Base-by-base conservation (phyloP, 1,140 invertebrate genomes). In the Drosophila lini region DNA sequence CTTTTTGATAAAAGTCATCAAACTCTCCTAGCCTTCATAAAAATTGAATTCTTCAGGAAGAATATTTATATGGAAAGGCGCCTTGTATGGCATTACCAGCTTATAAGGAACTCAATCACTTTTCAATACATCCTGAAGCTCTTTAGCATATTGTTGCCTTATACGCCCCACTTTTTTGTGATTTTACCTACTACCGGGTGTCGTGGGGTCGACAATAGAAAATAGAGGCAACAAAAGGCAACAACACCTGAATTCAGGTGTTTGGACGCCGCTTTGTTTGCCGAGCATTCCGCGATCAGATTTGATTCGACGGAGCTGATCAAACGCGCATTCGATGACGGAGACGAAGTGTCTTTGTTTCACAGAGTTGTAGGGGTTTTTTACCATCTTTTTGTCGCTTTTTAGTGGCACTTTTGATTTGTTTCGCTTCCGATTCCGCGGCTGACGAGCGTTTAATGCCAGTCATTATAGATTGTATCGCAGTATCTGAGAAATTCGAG, bases 391-490 rank as follows among this genome's bases (percentile, higher is more conserved):
- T 65, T 47, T 19, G 45, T 41, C 41, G 22, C 34, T 77, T 73
- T 71, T 88, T 70, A 62, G 79, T 57, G 73, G 67, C 73, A 81
- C 34, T 62, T 73, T 86, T 76, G 70, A 88, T 88, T 89, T 67
- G 73, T 71, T 78, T 80, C 61, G 84, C 85, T 89, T 89, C 84
- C 84, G 84, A 89, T 84, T 84, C 55, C 74, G 70, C 45, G 15
- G 19, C 65, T 56, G 40, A 36, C 48, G 55, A 70, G 59, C 55
- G 32, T 13, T 81, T 88, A 62, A 59, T 62, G 75, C 59, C 41
- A 80, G 80, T 80, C 82, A 80, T 88, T 83, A 28, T 47, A 73
- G 71, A 88, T 86, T 59, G 59, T 88, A 88, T 86, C 80, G n/a
- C 15, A 41, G 56, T 74, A 77, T 82, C 80, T 77, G 41, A 42